phyloP scores from a whole-genome alignment of 2,797 vertebrate species.

The Gymnopithys bicolor region DNA sequence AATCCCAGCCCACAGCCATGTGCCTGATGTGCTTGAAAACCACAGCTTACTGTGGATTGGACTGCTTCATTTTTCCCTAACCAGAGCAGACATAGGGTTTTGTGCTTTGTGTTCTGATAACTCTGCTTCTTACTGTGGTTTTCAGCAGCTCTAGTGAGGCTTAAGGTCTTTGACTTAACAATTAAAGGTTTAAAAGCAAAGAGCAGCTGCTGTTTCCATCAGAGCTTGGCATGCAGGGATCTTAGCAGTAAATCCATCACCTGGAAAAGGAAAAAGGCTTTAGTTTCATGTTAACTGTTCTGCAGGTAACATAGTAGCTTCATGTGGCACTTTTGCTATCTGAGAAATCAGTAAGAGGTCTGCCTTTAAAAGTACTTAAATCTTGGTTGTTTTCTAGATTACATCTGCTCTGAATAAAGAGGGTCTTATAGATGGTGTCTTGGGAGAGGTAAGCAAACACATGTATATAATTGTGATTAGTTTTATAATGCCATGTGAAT shows the following conservation, averaged over 20 bases:
- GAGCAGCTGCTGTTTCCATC: background rate
- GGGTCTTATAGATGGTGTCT: slow-evolving; percentile 33
- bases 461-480: background rate
- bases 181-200: background rate
- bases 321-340: background rate
- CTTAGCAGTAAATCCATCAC: background rate
- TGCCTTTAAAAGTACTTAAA: background rate
- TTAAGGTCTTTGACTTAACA: background rate
- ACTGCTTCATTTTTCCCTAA: background rate
- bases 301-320: background rate
- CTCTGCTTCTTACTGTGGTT: background rate
- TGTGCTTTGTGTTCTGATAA: background rate
- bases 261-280: background rate
- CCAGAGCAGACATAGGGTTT: background rate
- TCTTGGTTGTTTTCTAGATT: slow-evolving; percentile 80
- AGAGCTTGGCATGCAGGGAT: background rate
- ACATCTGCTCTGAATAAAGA: slow-evolving; percentile 82
- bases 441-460: slow-evolving; percentile 75
- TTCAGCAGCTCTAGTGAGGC: background rate
- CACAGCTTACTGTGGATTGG: background rate
- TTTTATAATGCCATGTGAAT: background rate
- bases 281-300: background rate
- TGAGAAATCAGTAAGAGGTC: background rate
- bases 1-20: background rate
- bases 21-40: background rate